Base-by-base conservation (phyloP, 2,888 invertebrate genomes). In the Uloborus plumipes region DNA sequence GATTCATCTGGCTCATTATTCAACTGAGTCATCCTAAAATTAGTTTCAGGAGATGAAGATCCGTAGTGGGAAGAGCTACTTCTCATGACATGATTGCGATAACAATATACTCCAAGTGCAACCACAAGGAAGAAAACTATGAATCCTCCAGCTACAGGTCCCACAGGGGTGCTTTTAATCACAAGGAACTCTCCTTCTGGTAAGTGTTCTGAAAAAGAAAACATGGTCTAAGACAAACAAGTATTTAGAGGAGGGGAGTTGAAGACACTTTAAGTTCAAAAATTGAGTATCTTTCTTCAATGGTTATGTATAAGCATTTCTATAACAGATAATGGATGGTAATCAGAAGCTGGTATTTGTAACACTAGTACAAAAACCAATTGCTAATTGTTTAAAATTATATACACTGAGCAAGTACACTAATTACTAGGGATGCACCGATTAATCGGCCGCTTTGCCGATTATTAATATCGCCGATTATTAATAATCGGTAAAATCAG, bases 131-230 rank as follows among this genome's bases (percentile, higher is more conserved):
- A 93, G 26, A 94, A 94, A 72, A 95, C 92, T 81, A 96, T 92
- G 81, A 96, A 93, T 67, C 94, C 95, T 9, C 95, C 96, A 14
- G 94, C 94, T 59, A 96, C 94, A 0, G 96, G 95, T 0, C 96
- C 95, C 49, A 96, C 93, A 0, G 95, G 94, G 0, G 95, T 88
- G 78, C 85, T 86, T 59, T 85, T 84, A 7, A 84, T 50, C 31
- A 67, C 50, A 2, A 85, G 62, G 39, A 84, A 84, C 50, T 86
- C 85, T 66, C 85, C 86, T n/a, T 66, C 69, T 7, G 85, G 86
- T 22, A 86, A 70, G 62, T 77, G 73, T 73, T 82, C 82, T 82
- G 50, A 11, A 67, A 49, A 47, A 51, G 20, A 64, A 39, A 39
- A 39, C 9, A 11, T 6, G 58, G n/a, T 18, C 15, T 20, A 20